Evolutionary conservation across 2,113 vertebrate genomes (phyloP).

Genomic region (Etheostoma cragini): DNA sequence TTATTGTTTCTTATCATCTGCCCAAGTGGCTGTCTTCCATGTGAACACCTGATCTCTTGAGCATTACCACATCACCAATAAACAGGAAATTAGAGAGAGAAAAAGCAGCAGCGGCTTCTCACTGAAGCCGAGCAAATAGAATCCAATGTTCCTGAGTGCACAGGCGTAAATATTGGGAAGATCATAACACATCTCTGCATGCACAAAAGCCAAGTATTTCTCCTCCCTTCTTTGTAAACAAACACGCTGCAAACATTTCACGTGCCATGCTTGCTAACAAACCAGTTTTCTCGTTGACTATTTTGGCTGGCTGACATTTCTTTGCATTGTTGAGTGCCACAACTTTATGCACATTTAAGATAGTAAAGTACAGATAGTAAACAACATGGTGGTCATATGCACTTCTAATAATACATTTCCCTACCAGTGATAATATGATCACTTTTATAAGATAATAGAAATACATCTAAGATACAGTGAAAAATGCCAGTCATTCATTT

Average conservation of each 20-base stretch:
- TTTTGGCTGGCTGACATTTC: conserved; percentile 47
- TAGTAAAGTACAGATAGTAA: no score
- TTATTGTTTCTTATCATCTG: conserved; percentile 45
- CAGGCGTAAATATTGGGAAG: conserved; percentile 53
- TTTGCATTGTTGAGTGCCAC: conserved; percentile 16
- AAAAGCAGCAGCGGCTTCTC: conserved; percentile 42
- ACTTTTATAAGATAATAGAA: neutral
- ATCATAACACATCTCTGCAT: conserved; percentile 62
- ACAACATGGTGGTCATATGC: conserved; percentile 5
- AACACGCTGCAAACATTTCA: conserved; percentile 50
- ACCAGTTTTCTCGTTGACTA: conserved; percentile 16
- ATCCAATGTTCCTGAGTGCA: conserved; percentile 64
- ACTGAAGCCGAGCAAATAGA: conserved; percentile 67
- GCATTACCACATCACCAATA: conserved; percentile 47
- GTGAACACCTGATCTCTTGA: conserved; percentile 52
- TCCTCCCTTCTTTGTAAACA: conserved; percentile 65
- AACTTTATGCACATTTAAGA: no score
- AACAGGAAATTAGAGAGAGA: conserved; percentile 40
- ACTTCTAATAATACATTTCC: conserved; percentile 33
- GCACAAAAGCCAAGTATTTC: conserved; percentile 68
- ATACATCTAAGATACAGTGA: no score
- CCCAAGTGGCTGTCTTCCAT: conserved; percentile 45
- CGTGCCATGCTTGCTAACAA: conserved; percentile 50
- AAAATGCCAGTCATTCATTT: neutral
- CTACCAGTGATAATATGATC: conserved; percentile 15